These are phyloP conservation scores for Heterotilapia buettikoferi DNA, from an alignment of 2,113 vertebrate species.

Conservation along the genomic window DNA sequence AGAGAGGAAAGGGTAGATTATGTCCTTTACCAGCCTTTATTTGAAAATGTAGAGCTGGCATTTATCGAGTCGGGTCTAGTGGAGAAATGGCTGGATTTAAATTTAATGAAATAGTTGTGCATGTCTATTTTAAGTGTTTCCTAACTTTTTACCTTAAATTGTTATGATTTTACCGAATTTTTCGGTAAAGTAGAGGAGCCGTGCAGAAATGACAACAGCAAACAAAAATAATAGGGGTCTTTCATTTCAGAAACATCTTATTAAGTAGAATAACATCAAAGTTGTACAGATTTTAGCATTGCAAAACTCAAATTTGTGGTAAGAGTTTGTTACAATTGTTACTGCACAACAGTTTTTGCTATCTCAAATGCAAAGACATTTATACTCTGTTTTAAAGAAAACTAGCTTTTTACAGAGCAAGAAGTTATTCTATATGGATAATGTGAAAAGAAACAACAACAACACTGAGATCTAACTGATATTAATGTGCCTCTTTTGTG, in stretches of 20 bases:
- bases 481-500: not conserved
- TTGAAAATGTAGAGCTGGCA: slow-evolving; percentile 59
- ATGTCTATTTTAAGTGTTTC: slow-evolving; percentile 7
- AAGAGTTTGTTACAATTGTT: not conserved
- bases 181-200: not conserved
- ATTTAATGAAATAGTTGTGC: slow-evolving; percentile 21
- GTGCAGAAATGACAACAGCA: not conserved
- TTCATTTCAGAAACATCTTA: not conserved
- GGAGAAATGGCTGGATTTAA: slow-evolving; percentile 42
- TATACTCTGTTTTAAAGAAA: not conserved
- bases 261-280: not conserved
- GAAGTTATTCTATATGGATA: not conserved
- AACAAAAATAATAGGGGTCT: not conserved
- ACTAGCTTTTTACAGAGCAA: not conserved
- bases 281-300: not conserved
- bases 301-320: not conserved
- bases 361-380: not conserved
- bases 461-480: not conserved
- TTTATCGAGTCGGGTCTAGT: slow-evolving; percentile 35
- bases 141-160: slow-evolving; percentile 15
- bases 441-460: not conserved
- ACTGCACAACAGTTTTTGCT: not conserved
- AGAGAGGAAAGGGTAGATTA: slow-evolving; percentile 57
- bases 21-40: slow-evolving; percentile 56
- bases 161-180: not conserved